Evolutionary conservation across 2,888 invertebrate species (phyloP), one percentile per base, ranked within the genome.

Genomic region (Pteria penguin): DNA sequence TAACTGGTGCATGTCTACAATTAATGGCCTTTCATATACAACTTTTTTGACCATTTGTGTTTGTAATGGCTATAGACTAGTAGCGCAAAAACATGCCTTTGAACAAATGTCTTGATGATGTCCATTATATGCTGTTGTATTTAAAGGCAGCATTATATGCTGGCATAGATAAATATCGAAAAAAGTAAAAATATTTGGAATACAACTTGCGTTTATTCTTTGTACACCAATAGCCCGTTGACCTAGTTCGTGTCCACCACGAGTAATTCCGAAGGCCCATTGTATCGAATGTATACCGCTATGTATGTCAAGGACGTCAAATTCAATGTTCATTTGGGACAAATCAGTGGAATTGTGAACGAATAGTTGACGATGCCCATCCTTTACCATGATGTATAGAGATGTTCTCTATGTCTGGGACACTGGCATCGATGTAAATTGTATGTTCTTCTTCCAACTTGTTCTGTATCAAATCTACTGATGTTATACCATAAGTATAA

Each of bases 271-370:
- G 22, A 75, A 63, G 4, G 36, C 11, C 70, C 70, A 75, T 24
- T 70, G 31, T 4, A 84, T 71, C 8, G 69, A 60, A 18, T 54
- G 52, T 0, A 87, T 63, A 8, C 86, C 86, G 70, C 86, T 86
- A 63, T 87, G 84, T 4, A 71, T 68, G 72, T 87, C 86, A 31
- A 77, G 55, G 3, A 80, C 80, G 18, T 82, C 72, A 52, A 85
- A 83, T 4, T 72, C 32, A 18, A 87, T 45, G 8, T 57, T 32
- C 81, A 85, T 80, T 22, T 71, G 62, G 1, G 82, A 81, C 11
- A 86, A 79, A 52, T 86, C 86, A n/a, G 72, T 78, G 8, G 66
- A 62, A 45, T 79, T 73, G 61, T 86, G 85, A 22, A 82, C 85
- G 62, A 73, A 82, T 18, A 86, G 33, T 45, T 54, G 61, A 26